Evolutionary conservation across 2,113 vertebrate genomes (phyloP), one percentile per base, ranked within the genome.

Genomic region (Cebidichthys violaceus): DNA sequence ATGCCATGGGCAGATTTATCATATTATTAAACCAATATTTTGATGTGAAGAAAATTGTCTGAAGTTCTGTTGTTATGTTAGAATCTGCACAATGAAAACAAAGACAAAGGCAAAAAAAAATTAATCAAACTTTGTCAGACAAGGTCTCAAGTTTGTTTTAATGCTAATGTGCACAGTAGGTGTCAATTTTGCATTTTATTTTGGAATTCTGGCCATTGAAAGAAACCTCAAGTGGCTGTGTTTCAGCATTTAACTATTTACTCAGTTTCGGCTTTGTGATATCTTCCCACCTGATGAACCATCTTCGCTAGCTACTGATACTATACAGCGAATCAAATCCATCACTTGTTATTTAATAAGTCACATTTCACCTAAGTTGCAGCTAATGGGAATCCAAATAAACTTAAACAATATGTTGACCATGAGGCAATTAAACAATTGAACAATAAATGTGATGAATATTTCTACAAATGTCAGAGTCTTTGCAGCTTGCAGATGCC

Each of bases 371-470:
- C 61, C 31, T 72, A 55, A 54, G 50, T 52, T 31, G 35, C 59
- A 85, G 79, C 55, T 83, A 90, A 79, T 86, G 39, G 39, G 60
- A 83, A 77, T 50, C 55, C 52, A 41, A 78, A 83, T 73, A 47
- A 68, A 81, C 35, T n/a, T 76, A 73, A 83, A 66, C 59, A 75
- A 70, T 73, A 64, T 50, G 70, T 79, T 82, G 72, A 82, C 39
- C 50, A 60, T 39, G 62, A 59, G 35, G 62, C 70, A 71, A n/a
- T 69, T 37, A 82, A 79, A 67, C 61, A 62, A 55, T 81, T 64
- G 29, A 70, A 69, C 60, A 1, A 45, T 55, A 64, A 50, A 80
- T 57, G 61, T 33, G 29, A 78, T 86, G 37, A 84, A 81, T 66
- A 72, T 81, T 57, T 68, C 6, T 31, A 17, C 68, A 77, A 67